Conservation (phyloP, 2,113 vertebrate species). For the Rhipidura dahli region DNA sequence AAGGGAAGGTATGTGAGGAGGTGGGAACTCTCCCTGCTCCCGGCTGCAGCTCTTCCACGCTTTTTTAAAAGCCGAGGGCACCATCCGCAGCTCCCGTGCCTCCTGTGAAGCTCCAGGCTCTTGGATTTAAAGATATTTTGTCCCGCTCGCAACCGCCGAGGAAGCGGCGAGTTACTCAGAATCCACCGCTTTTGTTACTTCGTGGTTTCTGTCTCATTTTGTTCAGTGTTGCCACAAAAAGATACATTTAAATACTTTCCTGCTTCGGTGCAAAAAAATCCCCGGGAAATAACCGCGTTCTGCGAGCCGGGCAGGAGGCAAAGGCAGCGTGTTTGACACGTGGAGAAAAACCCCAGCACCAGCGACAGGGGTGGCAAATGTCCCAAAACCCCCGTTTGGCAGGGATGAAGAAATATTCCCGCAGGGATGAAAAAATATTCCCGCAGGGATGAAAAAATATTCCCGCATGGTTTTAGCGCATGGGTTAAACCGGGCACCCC, state of each 20-base stretch:
- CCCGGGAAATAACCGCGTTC: not conserved
- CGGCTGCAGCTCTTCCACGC: not conserved
- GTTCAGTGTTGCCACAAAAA: not conserved
- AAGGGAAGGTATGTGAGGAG: conserved; percentile 36
- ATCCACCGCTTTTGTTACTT: not conserved
- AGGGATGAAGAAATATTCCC: not conserved
- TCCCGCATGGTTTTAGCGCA: rapidly evolving
- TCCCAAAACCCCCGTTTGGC: not conserved
- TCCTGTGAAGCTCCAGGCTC: not conserved
- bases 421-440: rapidly evolving
- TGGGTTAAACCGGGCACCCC: rapidly evolving
- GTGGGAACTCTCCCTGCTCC: not conserved
- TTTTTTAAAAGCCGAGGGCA: not conserved
- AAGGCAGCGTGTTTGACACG: not conserved
- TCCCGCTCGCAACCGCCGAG: not conserved
- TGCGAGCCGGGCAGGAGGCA: not conserved
- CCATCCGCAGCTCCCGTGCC: not conserved
- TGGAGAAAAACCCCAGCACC: not conserved
- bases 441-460: not conserved
- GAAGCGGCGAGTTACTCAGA: not conserved
- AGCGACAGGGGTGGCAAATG: not conserved
- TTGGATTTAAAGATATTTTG: not conserved
- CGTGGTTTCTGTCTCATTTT: not conserved
- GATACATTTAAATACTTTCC: not conserved
- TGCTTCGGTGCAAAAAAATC: not conserved